phyloP scores from a whole-genome alignment of 2,888 invertebrate genomes.

The Chymomyza amoena region DNA sequence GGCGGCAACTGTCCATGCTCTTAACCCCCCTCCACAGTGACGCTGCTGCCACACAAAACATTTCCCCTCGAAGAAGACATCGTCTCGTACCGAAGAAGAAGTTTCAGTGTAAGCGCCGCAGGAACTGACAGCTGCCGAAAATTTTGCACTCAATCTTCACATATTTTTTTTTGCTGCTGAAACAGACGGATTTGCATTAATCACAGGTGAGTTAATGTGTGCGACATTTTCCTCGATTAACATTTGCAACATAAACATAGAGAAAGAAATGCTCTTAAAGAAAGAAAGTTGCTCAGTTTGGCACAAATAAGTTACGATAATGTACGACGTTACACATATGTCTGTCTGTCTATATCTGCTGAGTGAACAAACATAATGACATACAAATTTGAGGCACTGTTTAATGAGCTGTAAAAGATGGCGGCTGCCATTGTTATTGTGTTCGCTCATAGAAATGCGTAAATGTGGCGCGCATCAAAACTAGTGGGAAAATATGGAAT shows the following conservation, averaged over 20 bases:
- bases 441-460: not conserved
- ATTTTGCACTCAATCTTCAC: not conserved
- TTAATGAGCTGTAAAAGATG: not conserved
- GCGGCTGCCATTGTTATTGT: not conserved
- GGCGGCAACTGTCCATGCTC: not conserved
- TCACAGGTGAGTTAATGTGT: slow-evolving; percentile 45
- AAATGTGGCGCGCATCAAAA: not conserved
- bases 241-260: not conserved
- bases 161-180: slow-evolving; percentile 16
- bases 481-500: not conserved
- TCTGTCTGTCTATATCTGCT: no score
- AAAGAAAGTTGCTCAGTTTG: not conserved
- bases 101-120: not conserved
- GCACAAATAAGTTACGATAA: not conserved
- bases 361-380: not conserved
- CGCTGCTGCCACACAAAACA: slow-evolving; percentile 8
- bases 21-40: no score
- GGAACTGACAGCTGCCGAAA: slow-evolving; percentile 3
- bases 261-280: not conserved
- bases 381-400: not conserved
- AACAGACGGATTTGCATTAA: slow-evolving; percentile 42
- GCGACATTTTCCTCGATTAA: slow-evolving; percentile 10
- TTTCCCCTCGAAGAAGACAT: not conserved
- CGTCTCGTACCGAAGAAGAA: not conserved
- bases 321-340: not conserved